A percentile compares a stretch with the other conserved stretches of the same genome.
Evolutionary conservation across 2,888 invertebrate genomes (phyloP).

Genomic region (Heliconius hortense): DNA sequence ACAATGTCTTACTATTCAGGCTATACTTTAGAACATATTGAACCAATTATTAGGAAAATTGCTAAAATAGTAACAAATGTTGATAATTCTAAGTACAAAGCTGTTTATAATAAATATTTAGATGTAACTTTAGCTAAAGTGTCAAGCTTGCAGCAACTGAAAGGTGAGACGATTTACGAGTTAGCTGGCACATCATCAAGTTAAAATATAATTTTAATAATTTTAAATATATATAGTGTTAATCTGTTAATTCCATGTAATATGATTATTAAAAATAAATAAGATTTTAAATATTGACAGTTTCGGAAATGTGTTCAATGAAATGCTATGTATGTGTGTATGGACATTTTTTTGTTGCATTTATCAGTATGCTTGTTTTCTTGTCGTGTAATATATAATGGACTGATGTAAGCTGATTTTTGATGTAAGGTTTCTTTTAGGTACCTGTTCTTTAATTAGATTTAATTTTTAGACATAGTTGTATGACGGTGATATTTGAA

Average conservation of each 20-base stretch:
- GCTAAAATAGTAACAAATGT: conserved; percentile 86
- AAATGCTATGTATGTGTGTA: conserved; percentile 2
- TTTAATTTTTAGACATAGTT: conserved; percentile 45
- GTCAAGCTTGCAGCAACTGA: conserved; percentile 84
- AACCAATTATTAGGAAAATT: conserved; percentile 85
- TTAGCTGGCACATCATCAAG: conserved; percentile 47
- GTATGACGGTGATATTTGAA: conserved; percentile 34
- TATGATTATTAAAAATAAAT: conserved; percentile 6
- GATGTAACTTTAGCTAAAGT: conserved; percentile 83
- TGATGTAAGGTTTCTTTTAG: conserved; percentile 42
- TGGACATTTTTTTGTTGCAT: conserved; percentile 3
- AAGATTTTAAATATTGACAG: conserved; percentile 11
- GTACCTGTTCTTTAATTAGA: conserved; percentile 45
- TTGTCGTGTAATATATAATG: conserved; percentile 32
- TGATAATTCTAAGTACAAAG: conserved; percentile 86
- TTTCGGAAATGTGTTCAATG: conserved; percentile 30
- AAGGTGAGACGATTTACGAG: conserved; percentile 63
- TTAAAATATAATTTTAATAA: conserved; percentile 4
- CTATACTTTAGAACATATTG: conserved; percentile 86
- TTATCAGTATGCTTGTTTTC: conserved; percentile 29
- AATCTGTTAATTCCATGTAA: not conserved
- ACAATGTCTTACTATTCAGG: conserved; percentile 89
- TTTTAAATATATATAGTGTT: not conserved
- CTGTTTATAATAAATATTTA: conserved; percentile 86
- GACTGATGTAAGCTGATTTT: conserved; percentile 42